Conservation (phyloP, 2,797 vertebrate genomes). For the Nothura maculosa region DNA sequence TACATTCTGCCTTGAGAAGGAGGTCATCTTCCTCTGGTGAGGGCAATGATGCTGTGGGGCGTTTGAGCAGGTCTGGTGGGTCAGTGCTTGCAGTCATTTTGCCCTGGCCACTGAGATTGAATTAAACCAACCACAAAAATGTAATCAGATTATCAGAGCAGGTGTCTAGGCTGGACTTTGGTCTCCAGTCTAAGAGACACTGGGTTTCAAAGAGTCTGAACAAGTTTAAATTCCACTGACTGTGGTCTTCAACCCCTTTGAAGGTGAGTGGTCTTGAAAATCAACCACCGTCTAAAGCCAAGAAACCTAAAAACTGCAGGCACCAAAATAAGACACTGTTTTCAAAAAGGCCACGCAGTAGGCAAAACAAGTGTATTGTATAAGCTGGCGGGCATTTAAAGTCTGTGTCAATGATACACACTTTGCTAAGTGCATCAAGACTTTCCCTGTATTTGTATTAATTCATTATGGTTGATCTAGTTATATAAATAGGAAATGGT, state of each 20-base stretch:
- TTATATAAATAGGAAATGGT: slow-evolving; percentile 53
- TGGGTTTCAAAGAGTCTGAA: neutral
- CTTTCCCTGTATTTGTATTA: slow-evolving; percentile 38
- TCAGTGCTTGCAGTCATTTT: neutral
- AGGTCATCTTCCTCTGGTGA: neutral
- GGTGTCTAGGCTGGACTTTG: neutral
- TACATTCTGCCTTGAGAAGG: neutral
- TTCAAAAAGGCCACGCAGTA: neutral
- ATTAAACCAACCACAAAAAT: neutral
- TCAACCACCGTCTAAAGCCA: neutral
- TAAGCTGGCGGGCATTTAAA: neutral
- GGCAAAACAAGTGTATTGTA: neutral
- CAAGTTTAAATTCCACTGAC: neutral
- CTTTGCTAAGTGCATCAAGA: slow-evolving; percentile 7
- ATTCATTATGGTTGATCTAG: slow-evolving; percentile 39
- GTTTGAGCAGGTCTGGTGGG: neutral
- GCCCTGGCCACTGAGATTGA: neutral
- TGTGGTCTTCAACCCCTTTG: neutral
- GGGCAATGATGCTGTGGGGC: neutral
- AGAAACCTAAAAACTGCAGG: neutral
- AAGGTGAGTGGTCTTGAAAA: neutral
- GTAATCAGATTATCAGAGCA: neutral
- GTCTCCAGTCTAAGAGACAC: too few relatives aligned
- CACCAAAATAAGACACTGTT: neutral
- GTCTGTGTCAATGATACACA: neutral